Base-by-base conservation (phyloP, 2,797 vertebrate genomes). In the Oophaga sylvatica region DNA sequence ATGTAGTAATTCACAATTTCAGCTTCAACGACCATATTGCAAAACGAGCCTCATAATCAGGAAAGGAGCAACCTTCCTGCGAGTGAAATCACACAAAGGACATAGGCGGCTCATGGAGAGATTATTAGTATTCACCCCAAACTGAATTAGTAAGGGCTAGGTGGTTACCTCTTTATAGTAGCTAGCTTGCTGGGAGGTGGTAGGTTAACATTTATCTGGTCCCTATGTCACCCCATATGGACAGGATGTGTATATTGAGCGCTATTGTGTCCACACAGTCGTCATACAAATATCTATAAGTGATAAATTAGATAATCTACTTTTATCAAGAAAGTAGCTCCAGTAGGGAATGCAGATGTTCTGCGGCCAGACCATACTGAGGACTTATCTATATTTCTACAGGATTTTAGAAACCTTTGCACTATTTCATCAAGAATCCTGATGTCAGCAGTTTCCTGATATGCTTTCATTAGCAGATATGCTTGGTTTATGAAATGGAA, bases 51-150 rank as follows among this genome's bases (percentile, higher is more conserved):
- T 67, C 53, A 70, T 29, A 68, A 86, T 70, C 84, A 86, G 84
- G 84, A 86, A 86, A 78, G 75, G 60, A 67, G 83, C 75, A 76
- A 85, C 73, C 59, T 76, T 85, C 83, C 83, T 77, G 83, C 83
- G 13, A 53, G 41, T 9, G 83, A 76, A 85, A 56, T 65, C 4
- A 53, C 83, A 78, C 83, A 78, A 35, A 56, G 11, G 12, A 29
- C 57, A 63, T 62, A 84, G 71, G 22, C 20, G 11, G 56, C 70
- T 59, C 45, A 56, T 70, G 53, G 67, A 22, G 16, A 59, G 65
- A 63, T 41, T 9, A 26, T 29, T 8, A 22, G 16, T 31, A 56
- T 70, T 17, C 1, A 10, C 81, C 68, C 2, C 19, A 22, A 22
- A 17, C 17, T 16, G 15, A 59, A 22, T 2, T 53, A 12, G 10